Evolutionary conservation across 1,140 invertebrate species (phyloP).

Genomic region (Neelides sp.): DNA sequence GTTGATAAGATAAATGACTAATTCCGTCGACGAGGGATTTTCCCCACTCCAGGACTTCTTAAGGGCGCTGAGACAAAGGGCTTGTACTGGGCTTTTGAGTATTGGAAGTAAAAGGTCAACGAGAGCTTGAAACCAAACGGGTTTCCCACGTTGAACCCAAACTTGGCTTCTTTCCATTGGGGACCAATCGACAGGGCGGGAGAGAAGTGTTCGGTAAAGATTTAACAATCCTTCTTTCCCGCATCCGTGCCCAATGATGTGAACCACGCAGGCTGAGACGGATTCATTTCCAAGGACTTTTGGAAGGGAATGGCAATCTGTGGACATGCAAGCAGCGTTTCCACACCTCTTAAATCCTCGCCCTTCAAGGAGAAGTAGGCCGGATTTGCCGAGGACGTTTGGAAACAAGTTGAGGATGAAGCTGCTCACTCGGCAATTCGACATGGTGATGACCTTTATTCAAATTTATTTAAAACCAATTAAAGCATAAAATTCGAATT

Average conservation of each 20-base stretch:
- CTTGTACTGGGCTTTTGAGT: conserved; percentile 29
- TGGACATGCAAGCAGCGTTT: conserved; percentile 22
- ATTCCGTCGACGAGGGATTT: conserved; percentile 18
- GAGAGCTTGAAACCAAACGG: conserved; percentile 29
- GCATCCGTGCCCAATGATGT: conserved; percentile 25
- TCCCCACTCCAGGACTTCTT: too few species aligned
- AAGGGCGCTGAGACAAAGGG: conserved; percentile 15
- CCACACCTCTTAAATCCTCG: conserved; percentile 25
- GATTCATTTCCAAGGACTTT: conserved; percentile 26
- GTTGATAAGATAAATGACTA: conserved; percentile 25
- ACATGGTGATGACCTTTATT: conserved; percentile 24
- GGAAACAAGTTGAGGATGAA: conserved; percentile 24
- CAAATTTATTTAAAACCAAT: not conserved
- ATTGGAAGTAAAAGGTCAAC: conserved; percentile 27
- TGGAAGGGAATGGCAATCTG: conserved; percentile 26
- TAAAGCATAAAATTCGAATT: not conserved
- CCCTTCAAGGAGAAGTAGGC: conserved; percentile 27
- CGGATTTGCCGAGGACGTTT: conserved; percentile 13
- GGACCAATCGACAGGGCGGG: conserved; percentile 24
- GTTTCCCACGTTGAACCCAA: conserved; percentile 18
- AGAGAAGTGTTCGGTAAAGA: conserved; percentile 19
- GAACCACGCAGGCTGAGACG: conserved; percentile 16
- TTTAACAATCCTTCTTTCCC: conserved; percentile 14
- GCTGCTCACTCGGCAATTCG: conserved; percentile 17
- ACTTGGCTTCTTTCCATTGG: conserved; percentile 29